Conservation (phyloP, 2,797 vertebrate genomes). For the Onychomys arenicola region DNA sequence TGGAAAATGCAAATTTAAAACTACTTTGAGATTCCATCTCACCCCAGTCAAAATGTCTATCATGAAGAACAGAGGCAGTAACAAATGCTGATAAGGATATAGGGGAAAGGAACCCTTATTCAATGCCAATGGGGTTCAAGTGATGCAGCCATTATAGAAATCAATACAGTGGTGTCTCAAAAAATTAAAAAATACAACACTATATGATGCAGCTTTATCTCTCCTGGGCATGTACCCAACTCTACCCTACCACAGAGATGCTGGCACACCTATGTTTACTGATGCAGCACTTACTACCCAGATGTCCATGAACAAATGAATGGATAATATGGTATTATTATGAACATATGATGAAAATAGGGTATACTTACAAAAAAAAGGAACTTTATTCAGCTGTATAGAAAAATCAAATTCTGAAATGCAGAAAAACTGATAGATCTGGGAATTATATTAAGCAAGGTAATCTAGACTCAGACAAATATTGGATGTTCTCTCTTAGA, state of each 20-base stretch:
- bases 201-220: not conserved
- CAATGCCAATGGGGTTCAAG: too few species aligned
- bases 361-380: not conserved
- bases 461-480: not conserved
- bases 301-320: not conserved
- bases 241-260: not conserved
- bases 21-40: not conserved
- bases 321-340: not conserved
- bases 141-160: not conserved
- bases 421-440: not conserved
- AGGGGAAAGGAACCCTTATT: not conserved
- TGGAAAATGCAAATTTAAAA: not conserved
- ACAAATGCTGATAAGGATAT: not conserved
- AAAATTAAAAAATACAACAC: not conserved
- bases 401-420: slow-evolving; percentile 2
- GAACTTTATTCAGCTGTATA: not conserved
- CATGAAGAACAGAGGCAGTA: not conserved
- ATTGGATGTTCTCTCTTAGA: not conserved
- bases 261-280: not conserved
- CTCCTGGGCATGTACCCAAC: not conserved
- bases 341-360: not conserved
- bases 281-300: not conserved
- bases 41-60: not conserved
- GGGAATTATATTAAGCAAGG: not conserved
- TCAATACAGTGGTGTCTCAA: not conserved